A percentile compares a stretch with the other conserved stretches of the same genome.
phyloP scores from a whole-genome alignment of 2,113 vertebrate genomes.

The Callipepla californica region DNA sequence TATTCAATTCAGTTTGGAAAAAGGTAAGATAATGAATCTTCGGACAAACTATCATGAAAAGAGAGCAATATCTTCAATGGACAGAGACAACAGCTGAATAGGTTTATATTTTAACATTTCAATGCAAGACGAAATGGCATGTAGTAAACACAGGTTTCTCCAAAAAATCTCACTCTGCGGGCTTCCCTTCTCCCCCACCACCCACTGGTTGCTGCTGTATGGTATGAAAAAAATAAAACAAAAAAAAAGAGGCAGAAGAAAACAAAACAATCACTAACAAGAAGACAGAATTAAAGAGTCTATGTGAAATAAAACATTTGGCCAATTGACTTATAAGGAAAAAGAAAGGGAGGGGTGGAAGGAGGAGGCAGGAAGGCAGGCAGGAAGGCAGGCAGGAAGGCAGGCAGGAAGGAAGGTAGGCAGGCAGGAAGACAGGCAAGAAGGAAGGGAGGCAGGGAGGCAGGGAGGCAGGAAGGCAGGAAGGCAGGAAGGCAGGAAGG shows the following conservation, averaged over 20 bases:
- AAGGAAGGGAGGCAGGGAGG: no score
- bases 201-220: neutral
- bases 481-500: no score
- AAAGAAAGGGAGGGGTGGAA: no score
- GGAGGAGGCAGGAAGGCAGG: no score
- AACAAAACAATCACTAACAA: neutral
- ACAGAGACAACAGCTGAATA: neutral
- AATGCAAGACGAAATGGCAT: neutral
- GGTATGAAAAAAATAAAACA: no score
- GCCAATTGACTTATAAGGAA: neutral
- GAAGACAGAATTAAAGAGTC: neutral
- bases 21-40: conserved; percentile 42
- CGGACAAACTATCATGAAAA: conserved; percentile 28
- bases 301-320: neutral
- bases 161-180: neutral
- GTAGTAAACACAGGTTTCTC: neutral
- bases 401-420: no score
- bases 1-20: conserved; percentile 7
- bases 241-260: neutral
- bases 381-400: no score
- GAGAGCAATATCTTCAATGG: conserved; percentile 14
- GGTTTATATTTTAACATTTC: conserved; percentile 18
- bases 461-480: no score
- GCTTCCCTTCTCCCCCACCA: neutral
- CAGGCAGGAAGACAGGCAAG: no score